Conservation (phyloP, 1,140 invertebrate species). For the Drosophila punjabiensis region DNA sequence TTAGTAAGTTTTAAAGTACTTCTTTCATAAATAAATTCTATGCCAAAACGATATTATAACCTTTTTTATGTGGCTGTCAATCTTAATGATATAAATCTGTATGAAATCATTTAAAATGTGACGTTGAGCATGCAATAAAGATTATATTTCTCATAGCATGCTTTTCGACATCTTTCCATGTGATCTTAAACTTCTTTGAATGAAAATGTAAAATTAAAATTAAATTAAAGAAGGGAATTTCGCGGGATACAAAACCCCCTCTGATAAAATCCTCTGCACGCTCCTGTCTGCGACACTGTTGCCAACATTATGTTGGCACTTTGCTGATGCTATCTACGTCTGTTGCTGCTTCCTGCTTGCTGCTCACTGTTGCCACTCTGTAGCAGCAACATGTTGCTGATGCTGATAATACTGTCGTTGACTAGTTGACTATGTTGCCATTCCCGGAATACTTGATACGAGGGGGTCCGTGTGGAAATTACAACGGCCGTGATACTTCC, state of each 20-base stretch:
- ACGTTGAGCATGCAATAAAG: too few relatives aligned
- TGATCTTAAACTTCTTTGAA: background rate
- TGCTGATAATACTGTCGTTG: constrained; percentile 73
- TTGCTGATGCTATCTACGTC: constrained; percentile 65
- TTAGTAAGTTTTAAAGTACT: background rate
- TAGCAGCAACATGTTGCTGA: constrained; percentile 78
- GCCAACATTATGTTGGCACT: constrained; percentile 50
- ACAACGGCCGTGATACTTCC: constrained; percentile 43
- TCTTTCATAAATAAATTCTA: background rate
- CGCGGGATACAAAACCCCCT: background rate
- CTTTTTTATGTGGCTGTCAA: background rate
- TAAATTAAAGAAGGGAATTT: background rate
- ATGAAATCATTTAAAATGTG: background rate
- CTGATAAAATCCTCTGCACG: background rate
- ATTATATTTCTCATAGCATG: too few relatives aligned
- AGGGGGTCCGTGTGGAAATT: constrained; percentile 64
- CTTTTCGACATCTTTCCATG: background rate
- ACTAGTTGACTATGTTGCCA: constrained; percentile 73
- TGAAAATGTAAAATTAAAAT: background rate
- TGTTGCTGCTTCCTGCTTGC: constrained; percentile 27
- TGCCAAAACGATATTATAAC: background rate
- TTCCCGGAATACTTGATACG: constrained; percentile 15
- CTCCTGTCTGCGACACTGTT: constrained; percentile 56
- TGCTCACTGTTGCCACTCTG: constrained; percentile 49
- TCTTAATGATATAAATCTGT: background rate